phyloP scores from a whole-genome alignment of 2,113 vertebrate species.

The Petrocephalus microphthalmus region DNA sequence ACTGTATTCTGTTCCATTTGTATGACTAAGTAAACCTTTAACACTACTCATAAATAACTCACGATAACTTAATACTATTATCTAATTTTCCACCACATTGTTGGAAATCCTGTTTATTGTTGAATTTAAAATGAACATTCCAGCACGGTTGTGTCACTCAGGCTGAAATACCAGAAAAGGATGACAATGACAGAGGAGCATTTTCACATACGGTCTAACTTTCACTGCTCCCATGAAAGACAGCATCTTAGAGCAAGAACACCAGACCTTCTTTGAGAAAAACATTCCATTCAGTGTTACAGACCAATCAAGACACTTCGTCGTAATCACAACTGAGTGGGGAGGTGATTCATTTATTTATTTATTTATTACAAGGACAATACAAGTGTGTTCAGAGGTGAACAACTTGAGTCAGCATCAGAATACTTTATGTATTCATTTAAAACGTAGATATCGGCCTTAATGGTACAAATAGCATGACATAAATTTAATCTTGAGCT shows the following conservation, averaged over 20 bases:
- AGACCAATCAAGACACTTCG: background rate
- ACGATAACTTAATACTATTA: background rate
- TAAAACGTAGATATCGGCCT: background rate
- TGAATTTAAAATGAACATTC: background rate
- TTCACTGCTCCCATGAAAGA: background rate
- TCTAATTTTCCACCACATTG: background rate
- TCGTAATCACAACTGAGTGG: background rate
- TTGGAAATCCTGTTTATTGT: background rate
- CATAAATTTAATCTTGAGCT: background rate
- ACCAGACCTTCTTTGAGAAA: background rate
- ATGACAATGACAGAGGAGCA: background rate
- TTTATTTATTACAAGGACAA: background rate
- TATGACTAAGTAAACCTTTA: background rate
- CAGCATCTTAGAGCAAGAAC: background rate
- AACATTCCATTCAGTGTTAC: background rate
- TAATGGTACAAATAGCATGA: background rate
- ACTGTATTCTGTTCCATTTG: background rate
- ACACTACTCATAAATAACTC: background rate
- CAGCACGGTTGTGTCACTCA: background rate
- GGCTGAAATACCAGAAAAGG: background rate
- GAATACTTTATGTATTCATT: background rate
- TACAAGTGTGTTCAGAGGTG: background rate
- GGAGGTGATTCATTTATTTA: background rate
- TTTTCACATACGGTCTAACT: background rate
- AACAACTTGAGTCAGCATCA: background rate